Base-by-base conservation (phyloP, 2,888 invertebrate genomes). In the Monochamus alternatus region DNA sequence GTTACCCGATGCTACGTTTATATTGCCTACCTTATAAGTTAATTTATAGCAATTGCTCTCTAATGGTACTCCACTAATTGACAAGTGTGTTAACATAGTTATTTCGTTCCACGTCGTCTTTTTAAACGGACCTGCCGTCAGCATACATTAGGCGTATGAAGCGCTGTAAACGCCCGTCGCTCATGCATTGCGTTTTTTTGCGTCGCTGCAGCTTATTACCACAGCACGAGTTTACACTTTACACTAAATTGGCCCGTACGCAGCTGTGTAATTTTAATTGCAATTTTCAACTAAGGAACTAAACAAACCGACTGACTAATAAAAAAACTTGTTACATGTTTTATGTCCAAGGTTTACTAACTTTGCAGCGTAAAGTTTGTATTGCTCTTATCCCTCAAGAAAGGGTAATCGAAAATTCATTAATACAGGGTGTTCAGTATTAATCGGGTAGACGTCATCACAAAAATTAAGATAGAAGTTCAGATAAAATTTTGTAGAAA, bases 21-120 rank as follows among this genome's bases (percentile, higher is more conserved):
- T 77, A 75, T 73, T 77, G 60, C 68, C 65, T 68, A 66, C 63
- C 74, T 77, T 77, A 67, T 81, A 75, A 79, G 79, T 65, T 81
- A 80, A 81, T 81, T 81, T 80, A 81, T 81, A 75, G 76, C 75
- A 76, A 79, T 77, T 77, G 74, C 75, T 68, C 64, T 69, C 43
- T 55, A 69, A 74, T 65, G 74, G 60, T 62, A 67, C 64, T 55
- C 52, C 52, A 68, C 74, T 65, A 74, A 74, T 74, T 74, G 66
- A 73, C 72, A 65, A 73, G 58, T 64, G 44, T 73, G 72, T 73
- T 73, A 73, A 74, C 74, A 74, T 62, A 52, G 64, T 55, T 55
- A 72, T 72, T 72, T 52, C 71, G 59, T 67, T 59, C 68, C 69
- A 47, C 32, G 60, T 68, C 38, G 14, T 32, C 22, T 68, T 68